Evolutionary conservation across 2,113 vertebrate species (phyloP).

Genomic region (Salvelinus alpinus): DNA sequence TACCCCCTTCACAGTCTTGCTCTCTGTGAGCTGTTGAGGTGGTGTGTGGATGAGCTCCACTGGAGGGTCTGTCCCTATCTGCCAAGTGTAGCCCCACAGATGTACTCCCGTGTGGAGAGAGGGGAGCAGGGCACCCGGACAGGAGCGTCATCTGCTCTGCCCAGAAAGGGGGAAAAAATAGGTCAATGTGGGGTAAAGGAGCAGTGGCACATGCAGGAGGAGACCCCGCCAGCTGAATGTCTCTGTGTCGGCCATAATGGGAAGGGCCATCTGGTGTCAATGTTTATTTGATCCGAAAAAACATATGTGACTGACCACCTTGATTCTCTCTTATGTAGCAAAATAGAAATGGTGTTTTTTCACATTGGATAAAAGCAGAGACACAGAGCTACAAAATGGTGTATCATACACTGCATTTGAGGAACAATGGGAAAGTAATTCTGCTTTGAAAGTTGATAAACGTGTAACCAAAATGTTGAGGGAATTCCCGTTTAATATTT

Average conservation of each 20-base stretch:
- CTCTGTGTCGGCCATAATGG: slow-evolving; percentile 77
- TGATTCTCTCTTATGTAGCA: too few species aligned
- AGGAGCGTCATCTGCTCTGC: slow-evolving; percentile 80
- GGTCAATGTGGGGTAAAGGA: slow-evolving; percentile 74
- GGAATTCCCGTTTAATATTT: too few species aligned
- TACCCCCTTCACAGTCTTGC: slow-evolving; percentile 14
- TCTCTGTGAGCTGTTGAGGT: slow-evolving; percentile 62
- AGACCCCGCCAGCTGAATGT: slow-evolving; percentile 78
- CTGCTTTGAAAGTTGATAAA: too few species aligned
- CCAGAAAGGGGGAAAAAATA: slow-evolving; percentile 83
- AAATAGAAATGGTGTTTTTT: too few species aligned
- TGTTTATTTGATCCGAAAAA: slow-evolving; percentile 30
- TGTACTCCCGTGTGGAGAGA: slow-evolving; percentile 70
- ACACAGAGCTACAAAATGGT: too few species aligned
- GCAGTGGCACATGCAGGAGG: slow-evolving; percentile 57
- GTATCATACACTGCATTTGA: too few species aligned
- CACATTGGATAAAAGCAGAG: too few species aligned
- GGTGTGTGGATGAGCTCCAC: slow-evolving; percentile 5
- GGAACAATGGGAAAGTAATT: too few species aligned
- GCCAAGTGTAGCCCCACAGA: slow-evolving; percentile 70
- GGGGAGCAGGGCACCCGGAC: slow-evolving; percentile 67
- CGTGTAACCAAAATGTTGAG: too few species aligned
- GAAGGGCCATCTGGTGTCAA: slow-evolving; percentile 81
- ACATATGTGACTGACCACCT: too few species aligned
- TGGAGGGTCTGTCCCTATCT: slow-evolving; percentile 70